Conservation (phyloP, 2,888 invertebrate genomes). For the Antheraea assamensis region DNA sequence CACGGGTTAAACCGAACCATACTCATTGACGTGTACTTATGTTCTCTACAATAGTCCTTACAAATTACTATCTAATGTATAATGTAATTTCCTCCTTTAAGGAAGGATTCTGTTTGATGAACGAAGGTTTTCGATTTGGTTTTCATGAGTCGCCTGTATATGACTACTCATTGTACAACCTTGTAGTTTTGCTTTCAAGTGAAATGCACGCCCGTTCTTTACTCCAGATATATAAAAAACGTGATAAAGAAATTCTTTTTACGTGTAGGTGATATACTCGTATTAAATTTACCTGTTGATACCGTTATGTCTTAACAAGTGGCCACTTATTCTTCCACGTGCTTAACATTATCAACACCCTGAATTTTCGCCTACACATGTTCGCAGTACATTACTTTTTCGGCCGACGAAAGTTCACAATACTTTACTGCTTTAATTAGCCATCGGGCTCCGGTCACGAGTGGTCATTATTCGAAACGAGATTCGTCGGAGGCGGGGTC, state of each 20-base stretch:
- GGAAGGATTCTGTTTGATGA: not conserved
- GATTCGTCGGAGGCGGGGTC: slow-evolving; percentile 53
- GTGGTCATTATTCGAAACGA: slow-evolving; percentile 39
- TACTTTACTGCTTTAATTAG: slow-evolving; percentile 42
- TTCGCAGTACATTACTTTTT: slow-evolving; percentile 32
- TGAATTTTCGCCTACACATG: not conserved
- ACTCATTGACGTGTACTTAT: not conserved
- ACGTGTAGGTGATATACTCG: too few relatives aligned
- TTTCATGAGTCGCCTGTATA: not conserved
- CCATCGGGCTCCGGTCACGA: slow-evolving; percentile 49
- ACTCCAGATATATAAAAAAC: not conserved
- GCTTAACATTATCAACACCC: slow-evolving; percentile 13
- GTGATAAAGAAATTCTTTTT: not conserved
- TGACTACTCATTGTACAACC: not conserved
- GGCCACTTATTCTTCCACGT: slow-evolving; percentile 9
- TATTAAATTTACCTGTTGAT: not conserved
- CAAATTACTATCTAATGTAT: not conserved
- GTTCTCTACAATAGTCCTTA: not conserved
- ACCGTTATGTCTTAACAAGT: slow-evolving; percentile 14
- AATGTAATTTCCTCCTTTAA: not conserved
- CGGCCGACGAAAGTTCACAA: slow-evolving; percentile 28
- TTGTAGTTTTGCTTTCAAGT: not conserved
- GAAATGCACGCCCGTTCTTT: not conserved
- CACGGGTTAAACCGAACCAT: not conserved
- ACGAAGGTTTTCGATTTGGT: not conserved